phyloP scores from a whole-genome alignment of 1,140 invertebrate genomes.

The Micrasema minimum region DNA sequence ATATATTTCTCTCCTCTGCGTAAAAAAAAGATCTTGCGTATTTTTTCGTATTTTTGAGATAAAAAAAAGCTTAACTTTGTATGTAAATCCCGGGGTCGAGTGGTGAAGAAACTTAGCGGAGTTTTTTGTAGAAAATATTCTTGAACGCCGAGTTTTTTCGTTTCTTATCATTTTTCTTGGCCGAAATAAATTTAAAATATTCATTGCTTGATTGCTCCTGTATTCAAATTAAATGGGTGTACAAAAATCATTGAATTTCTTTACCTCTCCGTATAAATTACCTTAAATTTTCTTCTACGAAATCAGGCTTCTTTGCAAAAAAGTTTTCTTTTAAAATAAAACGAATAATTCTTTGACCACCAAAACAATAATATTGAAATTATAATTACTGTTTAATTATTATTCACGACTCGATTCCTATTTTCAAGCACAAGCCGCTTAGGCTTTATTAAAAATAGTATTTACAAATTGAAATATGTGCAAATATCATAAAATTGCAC shows the following conservation, averaged over 20 bases:
- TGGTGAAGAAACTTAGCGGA: not conserved
- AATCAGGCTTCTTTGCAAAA: no score
- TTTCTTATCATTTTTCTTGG: not conserved
- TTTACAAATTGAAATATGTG: no score
- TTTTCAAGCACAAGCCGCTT: no score
- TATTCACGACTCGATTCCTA: no score
- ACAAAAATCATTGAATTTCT: not conserved
- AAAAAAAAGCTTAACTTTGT: not conserved
- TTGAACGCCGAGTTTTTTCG: not conserved
- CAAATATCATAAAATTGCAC: no score
- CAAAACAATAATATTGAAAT: no score
- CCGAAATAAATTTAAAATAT: not conserved
- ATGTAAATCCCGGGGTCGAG: not conserved
- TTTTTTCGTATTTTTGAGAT: not conserved
- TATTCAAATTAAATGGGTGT: slow-evolving; percentile 14
- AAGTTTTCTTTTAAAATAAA: no score
- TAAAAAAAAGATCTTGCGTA: not conserved
- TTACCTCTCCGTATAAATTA: not conserved
- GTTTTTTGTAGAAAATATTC: not conserved
- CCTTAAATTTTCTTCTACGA: not conserved
- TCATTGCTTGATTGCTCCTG: slow-evolving; percentile 1
- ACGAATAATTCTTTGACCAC: no score
- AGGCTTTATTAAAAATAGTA: no score
- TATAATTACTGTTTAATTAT: no score
- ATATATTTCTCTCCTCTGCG: not conserved